Evolutionary conservation across 2,888 invertebrate species (phyloP).

Genomic region (Galerucella calmariensis): DNA sequence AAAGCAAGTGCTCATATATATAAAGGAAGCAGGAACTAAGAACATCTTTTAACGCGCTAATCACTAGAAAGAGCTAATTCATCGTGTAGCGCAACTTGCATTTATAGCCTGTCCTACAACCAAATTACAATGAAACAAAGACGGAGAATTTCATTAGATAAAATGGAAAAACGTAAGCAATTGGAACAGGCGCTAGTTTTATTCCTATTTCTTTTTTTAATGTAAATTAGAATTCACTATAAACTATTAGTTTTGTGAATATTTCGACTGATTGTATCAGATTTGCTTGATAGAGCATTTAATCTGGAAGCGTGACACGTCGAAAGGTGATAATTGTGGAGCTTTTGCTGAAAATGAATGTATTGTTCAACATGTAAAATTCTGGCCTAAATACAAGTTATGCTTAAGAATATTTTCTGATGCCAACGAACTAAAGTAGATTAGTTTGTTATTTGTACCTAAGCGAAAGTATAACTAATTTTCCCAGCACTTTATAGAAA

Average conservation of each 20-base stretch:
- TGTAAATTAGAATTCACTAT: not conserved
- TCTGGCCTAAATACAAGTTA: too few species aligned
- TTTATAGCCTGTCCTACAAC: constrained; percentile 28
- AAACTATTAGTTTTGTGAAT: not conserved
- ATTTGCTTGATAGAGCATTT: not conserved
- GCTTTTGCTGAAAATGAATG: too few species aligned
- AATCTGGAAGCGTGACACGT: too few species aligned
- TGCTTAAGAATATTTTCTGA: too few species aligned
- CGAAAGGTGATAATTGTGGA: too few species aligned
- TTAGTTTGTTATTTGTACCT: too few species aligned
- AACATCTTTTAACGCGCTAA: constrained; percentile 30
- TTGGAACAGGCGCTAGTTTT: not conserved
- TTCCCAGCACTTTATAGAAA: too few species aligned
- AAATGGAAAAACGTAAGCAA: not conserved
- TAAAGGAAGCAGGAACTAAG: not conserved
- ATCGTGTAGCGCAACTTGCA: constrained; percentile 31
- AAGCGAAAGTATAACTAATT: too few species aligned
- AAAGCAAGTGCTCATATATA: not conserved
- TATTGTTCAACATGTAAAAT: too few species aligned
- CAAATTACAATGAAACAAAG: constrained; percentile 31
- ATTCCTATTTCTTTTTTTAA: not conserved
- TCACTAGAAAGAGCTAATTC: constrained; percentile 31
- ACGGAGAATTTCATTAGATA: constrained; percentile 33
- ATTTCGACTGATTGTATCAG: not conserved
- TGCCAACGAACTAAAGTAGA: too few species aligned